A percentile compares a stretch with the other conserved stretches of the same genome.
Conservation (phyloP, 1,140 invertebrate species). For the Drosophila kikkawai region DNA sequence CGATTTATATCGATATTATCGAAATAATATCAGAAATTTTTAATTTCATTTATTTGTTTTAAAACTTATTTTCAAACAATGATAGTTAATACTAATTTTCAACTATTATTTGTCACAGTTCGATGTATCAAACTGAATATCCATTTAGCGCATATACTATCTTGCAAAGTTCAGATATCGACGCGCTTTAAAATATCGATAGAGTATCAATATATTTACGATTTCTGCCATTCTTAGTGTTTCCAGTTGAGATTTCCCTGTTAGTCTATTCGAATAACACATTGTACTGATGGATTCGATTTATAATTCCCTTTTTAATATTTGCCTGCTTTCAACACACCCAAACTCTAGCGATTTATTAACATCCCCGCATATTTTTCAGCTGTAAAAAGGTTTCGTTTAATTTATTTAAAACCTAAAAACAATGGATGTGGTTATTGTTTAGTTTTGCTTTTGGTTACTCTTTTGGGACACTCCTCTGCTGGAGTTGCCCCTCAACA, state of each 20-base stretch:
- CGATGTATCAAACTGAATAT: background rate
- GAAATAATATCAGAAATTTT: background rate
- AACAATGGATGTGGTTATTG: slow-evolving; percentile 49
- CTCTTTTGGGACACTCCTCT: slow-evolving; percentile 7
- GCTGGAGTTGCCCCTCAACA: slow-evolving; percentile 1
- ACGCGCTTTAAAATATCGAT: background rate
- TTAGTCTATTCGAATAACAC: too few species aligned
- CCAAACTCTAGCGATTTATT: background rate
- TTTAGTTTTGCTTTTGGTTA: slow-evolving; percentile 38
- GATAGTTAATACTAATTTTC: too few species aligned
- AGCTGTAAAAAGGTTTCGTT: slow-evolving; percentile 33
- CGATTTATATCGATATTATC: background rate
- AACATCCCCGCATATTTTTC: slow-evolving; percentile 5
- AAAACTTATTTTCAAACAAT: too few species aligned
- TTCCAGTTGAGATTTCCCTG: background rate
- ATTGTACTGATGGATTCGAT: too few species aligned
- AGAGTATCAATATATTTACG: background rate
- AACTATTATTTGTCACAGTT: background rate
- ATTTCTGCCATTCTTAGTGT: background rate
- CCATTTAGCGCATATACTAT: background rate
- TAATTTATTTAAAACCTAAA: slow-evolving; percentile 17
- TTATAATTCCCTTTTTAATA: too few species aligned
- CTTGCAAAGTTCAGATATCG: background rate
- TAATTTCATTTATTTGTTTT: background rate
- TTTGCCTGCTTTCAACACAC: background rate